Evolutionary conservation across 2,113 vertebrate species (phyloP).

Genomic region (Empidonax alnorum): DNA sequence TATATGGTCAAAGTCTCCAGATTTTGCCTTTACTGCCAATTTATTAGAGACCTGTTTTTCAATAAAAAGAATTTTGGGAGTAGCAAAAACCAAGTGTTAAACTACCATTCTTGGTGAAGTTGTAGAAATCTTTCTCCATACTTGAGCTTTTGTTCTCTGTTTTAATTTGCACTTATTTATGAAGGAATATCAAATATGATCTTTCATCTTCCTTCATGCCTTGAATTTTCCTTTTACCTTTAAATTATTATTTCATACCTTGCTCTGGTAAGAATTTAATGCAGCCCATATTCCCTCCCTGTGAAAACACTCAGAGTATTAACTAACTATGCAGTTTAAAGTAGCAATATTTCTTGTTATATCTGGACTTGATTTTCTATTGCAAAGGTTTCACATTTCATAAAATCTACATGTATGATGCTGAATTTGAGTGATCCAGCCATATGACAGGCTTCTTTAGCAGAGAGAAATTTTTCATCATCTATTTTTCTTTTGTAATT

Average conservation of each 20-base stretch:
- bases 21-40: not conserved
- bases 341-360: not conserved
- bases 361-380: not conserved
- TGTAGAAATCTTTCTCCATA: not conserved
- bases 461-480: not conserved
- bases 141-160: not conserved
- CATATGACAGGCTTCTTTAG: not conserved
- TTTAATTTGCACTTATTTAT: not conserved
- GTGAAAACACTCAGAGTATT: not conserved
- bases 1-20: not conserved
- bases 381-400: not conserved
- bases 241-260: not conserved
- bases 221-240: not conserved
- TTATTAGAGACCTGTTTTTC: not conserved
- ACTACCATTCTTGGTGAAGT: not conserved
- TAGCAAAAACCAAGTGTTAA: not conserved
- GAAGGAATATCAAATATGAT: not conserved
- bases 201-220: not conserved
- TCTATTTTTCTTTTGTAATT: not conserved
- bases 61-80: not conserved
- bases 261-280: not conserved
- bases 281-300: not conserved
- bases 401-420: not conserved
- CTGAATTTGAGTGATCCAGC: not conserved
- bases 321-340: not conserved